phyloP scores from a whole-genome alignment of 1,140 invertebrate genomes.

The Portunus trituberculatus region DNA sequence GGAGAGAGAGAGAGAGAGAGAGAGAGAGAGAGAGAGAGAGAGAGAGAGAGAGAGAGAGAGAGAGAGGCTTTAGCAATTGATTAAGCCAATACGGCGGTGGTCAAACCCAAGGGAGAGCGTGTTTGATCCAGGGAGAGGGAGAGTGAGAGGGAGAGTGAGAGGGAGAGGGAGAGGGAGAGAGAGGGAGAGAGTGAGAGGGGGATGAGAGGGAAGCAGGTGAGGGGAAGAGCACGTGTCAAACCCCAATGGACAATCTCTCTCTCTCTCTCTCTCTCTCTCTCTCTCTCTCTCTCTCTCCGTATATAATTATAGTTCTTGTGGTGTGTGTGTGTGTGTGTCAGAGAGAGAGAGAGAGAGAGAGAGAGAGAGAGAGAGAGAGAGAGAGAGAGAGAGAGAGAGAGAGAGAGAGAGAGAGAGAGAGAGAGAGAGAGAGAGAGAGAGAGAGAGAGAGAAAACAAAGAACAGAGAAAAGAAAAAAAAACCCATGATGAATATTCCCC shows the following conservation, averaged over 20 bases:
- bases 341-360: neutral
- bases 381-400: conserved; percentile 41
- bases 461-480: neutral
- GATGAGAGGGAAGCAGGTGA: neutral
- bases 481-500: neutral
- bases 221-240: neutral
- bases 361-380: conserved; percentile 39
- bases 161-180: conserved; percentile 25
- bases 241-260: conserved; percentile 9
- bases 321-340: too few species aligned
- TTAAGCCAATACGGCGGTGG: neutral
- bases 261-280: conserved; percentile 30
- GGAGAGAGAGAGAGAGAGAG: conserved; percentile 30
- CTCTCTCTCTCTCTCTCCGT: neutral
- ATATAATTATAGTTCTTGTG: neutral
- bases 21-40: conserved; percentile 32
- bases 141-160: neutral
- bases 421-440: conserved; percentile 38
- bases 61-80: conserved; percentile 39
- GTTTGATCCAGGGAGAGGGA: conserved; percentile 23
- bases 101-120: neutral
- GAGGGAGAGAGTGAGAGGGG: neutral
- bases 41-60: conserved; percentile 56
- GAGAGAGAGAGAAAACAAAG: conserved; percentile 26
- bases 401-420: conserved; percentile 39